Evolutionary conservation across 2,888 invertebrate genomes (phyloP).

Genomic region (Nomada fucata): DNA sequence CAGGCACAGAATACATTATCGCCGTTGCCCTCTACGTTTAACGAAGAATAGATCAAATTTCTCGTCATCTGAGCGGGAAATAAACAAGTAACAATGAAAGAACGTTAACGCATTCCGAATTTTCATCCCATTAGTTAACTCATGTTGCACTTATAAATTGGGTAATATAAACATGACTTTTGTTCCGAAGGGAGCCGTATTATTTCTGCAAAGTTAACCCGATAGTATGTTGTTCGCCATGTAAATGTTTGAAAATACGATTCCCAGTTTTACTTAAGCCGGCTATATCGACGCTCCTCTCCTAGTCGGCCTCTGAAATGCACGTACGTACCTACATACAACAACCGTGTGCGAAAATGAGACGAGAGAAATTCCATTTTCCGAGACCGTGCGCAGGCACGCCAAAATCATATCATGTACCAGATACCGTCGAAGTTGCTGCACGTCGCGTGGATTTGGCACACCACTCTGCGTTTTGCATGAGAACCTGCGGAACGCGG

Average conservation of each 20-base stretch:
- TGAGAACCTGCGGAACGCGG: constrained; percentile 24
- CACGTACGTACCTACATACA: constrained; percentile 15
- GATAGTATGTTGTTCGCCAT: neutral
- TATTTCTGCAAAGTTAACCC: constrained; percentile 13
- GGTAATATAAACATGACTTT: neutral
- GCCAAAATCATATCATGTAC: constrained; percentile 50
- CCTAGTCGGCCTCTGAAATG: neutral
- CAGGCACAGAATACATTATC: too few species aligned
- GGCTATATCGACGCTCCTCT: constrained; percentile 1
- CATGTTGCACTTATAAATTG: neutral
- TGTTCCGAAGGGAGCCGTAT: neutral
- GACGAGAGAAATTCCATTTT: constrained; percentile 57
- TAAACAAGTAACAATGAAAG: neutral
- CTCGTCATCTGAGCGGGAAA: neutral
- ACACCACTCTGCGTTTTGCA: constrained; percentile 49
- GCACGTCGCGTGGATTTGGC: constrained; percentile 61
- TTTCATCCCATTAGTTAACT: neutral
- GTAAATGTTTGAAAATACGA: constrained; percentile 30
- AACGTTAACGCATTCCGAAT: neutral
- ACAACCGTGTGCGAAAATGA: constrained; percentile 42
- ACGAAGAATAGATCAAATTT: too few species aligned
- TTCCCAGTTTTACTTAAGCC: constrained; percentile 18
- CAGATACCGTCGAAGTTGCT: constrained; percentile 50
- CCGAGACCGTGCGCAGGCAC: constrained; percentile 29
- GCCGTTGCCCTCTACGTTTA: too few species aligned